phyloP scores from a whole-genome alignment of 2,797 vertebrate genomes.

The Chaetodon trifasciatus region DNA sequence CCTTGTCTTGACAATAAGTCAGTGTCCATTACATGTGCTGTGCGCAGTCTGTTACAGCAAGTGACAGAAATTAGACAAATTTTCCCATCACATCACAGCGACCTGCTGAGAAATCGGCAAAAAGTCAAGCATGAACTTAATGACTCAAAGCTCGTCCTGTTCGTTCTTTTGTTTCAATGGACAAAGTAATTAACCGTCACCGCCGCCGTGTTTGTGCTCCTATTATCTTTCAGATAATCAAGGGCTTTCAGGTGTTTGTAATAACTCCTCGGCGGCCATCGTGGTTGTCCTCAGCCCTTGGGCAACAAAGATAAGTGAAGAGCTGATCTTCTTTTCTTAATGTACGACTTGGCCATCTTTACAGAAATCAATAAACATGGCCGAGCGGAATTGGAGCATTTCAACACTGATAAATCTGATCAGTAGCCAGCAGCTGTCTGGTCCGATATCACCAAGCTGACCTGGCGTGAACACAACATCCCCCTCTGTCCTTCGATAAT shows the following conservation, averaged over 20 bases:
- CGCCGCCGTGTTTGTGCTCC: not conserved
- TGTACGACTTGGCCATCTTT: slow-evolving; percentile 7
- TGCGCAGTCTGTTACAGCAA: not conserved
- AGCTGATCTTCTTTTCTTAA: slow-evolving; percentile 16
- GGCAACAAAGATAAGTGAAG: slow-evolving; percentile 18
- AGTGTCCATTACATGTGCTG: too few species aligned
- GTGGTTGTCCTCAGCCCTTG: slow-evolving; percentile 3
- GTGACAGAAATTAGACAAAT: not conserved
- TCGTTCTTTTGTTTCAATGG: not conserved
- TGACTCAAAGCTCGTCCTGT: not conserved
- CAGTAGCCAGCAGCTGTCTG: not conserved
- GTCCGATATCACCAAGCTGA: not conserved
- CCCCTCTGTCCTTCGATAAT: not conserved
- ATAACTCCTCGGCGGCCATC: not conserved
- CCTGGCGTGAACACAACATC: not conserved
- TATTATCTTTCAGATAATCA: slow-evolving; percentile 25
- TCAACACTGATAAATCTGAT: slow-evolving; percentile 21
- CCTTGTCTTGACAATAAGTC: not conserved
- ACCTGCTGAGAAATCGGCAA: not conserved
- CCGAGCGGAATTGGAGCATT: not conserved
- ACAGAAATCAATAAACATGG: slow-evolving; percentile 33
- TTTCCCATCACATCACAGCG: not conserved
- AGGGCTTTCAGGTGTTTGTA: not conserved
- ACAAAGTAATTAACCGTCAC: slow-evolving; percentile 1
- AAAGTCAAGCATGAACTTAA: not conserved